Base-by-base conservation (phyloP, 1,140 invertebrate species). In the Drosophila elegans region DNA sequence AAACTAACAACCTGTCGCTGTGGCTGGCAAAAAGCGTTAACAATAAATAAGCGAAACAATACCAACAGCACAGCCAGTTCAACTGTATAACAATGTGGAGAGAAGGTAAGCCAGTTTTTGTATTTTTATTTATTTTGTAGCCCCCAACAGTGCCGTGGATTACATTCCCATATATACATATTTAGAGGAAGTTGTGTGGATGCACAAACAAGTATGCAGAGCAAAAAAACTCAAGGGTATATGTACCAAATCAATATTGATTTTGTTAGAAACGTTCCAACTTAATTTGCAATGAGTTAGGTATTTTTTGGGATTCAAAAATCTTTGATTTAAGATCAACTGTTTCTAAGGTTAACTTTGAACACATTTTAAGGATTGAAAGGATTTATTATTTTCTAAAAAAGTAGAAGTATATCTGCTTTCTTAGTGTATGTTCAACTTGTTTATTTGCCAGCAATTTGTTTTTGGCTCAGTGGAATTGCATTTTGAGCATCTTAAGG, bases 101-200 rank as follows among this genome's bases (percentile, higher is more conserved):
- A 88, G 84, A 88, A 88, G 84, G 84, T 88, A 88, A 88, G 84
- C 84, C 84, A 88, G 84, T 88, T 88, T 88, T 86, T 81, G 67
- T 77, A 39, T 69, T 67, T 75, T 59, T 57, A 44, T 74, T 74
- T 74, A 74, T 76, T 66, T 75, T 60, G 64, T 76, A 78, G 67
- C 78, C 78, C 73, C 77, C 73, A 81, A 49, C 67, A 71, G 51
- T 73, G 67, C 62, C 67, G 51, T 53, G 75, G 51, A 57, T 73
- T 78, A 78, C 32, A 74, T 64, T 51, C 54, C 44, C 16, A 61
- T 49, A 29, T 41, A 45, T 60, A 38, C 51, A 38, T 51, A 27
- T 25, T 6, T 3, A 10, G 36, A 7, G 55, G 27, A 54, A 41
- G 60, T 57, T 74, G 57, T 74, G 56, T 73, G 62, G 62, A 38